Base-by-base conservation (phyloP, 2,888 invertebrate species). In the Phasia obesa region DNA sequence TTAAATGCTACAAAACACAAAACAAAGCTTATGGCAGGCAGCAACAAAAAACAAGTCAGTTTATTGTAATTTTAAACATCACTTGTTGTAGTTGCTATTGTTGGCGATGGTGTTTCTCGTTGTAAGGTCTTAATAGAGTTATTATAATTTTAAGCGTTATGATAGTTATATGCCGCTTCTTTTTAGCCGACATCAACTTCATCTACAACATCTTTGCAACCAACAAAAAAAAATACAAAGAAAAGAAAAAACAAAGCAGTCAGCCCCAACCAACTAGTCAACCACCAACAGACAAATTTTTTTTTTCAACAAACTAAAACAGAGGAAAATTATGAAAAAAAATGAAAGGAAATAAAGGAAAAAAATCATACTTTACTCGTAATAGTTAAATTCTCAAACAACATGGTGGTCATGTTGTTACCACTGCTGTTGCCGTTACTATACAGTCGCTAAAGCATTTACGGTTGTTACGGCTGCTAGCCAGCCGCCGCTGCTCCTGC, bases 121-220 rank as follows among this genome's bases (percentile, higher is more conserved):
- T 76, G 81, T 38, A 62, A 75, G 47, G 73, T 60, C 78, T 88
- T 89, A 89, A 89, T 89, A 89, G 90, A 89, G 89, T 89, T 90
- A 89, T 89, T 89, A 89, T 89, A 90, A 90, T 89, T 83, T 88
- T 89, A 89, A 89, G 90, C 90, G 90, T 87, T 90, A 89, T 89
- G 89, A 89, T 90, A 83, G 83, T 76, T 75, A 76, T 60, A 67
- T 60, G 78, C 65, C 83, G 78, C 82, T 77, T 73, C 76, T 77
- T 82, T 57, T 75, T 55, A 53, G 65, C 65, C 75, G 79, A 64
- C 75, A 75, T 74, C 77, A 76, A 44, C 75, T 53, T 55, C 69
- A 75, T 49, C 69, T 55, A 53, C 74, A 70, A 75, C 70, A 75
- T 70, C 59, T 70, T 51, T 35, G 80, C 60, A 67, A 44, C 65